Evolutionary conservation across 2,888 invertebrate species (phyloP), one percentile per base, ranked within the genome.

Genomic region (Polyploca ridens): DNA sequence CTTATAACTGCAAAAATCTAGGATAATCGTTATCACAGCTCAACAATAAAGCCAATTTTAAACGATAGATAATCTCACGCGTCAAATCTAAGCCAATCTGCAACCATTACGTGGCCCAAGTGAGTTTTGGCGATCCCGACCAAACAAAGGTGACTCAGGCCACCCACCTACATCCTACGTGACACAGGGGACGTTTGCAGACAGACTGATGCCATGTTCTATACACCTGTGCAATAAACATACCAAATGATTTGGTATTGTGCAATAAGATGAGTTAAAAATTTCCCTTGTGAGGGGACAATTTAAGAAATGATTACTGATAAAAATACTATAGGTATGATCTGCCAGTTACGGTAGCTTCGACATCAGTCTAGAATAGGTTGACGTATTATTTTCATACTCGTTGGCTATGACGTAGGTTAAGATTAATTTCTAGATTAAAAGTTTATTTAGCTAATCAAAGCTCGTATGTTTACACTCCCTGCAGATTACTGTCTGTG

Each of bases 111-210:
- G 54, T 54, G 54, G 54, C 54, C 54, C 49, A 14, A 1, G 16
- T 49, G 10, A 54, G n/a, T 54, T 19, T 54, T 54, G 54, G 54
- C 19, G 19, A 54, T 19, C 19, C 54, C 8, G 19, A 16, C n/a
- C 10, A 19, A 54, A 54, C 54, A 16, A 19, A 54, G 16, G 16
- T 49, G 54, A 54, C n/a, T 54, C 54, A 54, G 19, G 8, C 54
- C 54, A 19, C 54, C 54, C 54, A 54, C 44, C 44, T 13, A 44
- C 54, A 19, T n/a, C 7, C 54, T 54, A 54, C 54, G 54, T 54
- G 54, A 54, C 54, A 10, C 16, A 10, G 19, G 16, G 19, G 2
- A n/a, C 54, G 19, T 19, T 54, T 8, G 13, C 46, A 46, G 46
- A n/a, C 46, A 46, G 6, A 3, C 19, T 54, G 3, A 54, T 54